phyloP scores from a whole-genome alignment of 2,888 invertebrate genomes.

The Epicampocera succincta region DNA sequence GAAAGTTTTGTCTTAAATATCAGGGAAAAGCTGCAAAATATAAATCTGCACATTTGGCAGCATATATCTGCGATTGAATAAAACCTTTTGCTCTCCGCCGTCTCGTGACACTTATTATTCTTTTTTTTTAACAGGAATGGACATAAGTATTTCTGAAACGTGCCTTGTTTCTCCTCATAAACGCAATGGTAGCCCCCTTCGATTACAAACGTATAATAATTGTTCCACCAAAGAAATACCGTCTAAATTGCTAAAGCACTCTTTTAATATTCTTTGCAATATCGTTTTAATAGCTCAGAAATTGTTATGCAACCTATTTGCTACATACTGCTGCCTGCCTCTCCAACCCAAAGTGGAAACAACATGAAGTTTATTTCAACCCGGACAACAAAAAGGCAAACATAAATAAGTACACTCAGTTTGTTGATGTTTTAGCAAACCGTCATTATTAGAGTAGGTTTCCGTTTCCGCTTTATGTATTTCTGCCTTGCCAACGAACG shows the following conservation, averaged over 20 bases:
- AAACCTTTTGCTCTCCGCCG: too few relatives aligned
- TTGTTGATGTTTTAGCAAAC: slow-evolving; percentile 65
- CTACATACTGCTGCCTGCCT: background rate
- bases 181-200: background rate
- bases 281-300: background rate
- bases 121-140: too few relatives aligned
- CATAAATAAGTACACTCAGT: background rate
- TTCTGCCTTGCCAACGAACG: slow-evolving; percentile 4
- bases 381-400: slow-evolving; percentile 28
- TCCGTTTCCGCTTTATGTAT: slow-evolving; percentile 71
- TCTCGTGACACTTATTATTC: too few relatives aligned
- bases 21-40: too few relatives aligned
- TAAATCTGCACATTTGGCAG: too few relatives aligned
- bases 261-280: background rate
- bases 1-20: too few relatives aligned
- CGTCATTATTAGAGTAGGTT: slow-evolving; percentile 68
- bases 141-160: too few relatives aligned
- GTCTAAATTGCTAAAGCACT: too few relatives aligned
- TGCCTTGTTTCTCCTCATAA: background rate
- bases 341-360: slow-evolving; percentile 43
- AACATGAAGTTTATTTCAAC: slow-evolving; percentile 50
- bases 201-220: too few relatives aligned
- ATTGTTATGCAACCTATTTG: background rate
- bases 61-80: too few relatives aligned
- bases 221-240: too few relatives aligned